phyloP scores from a whole-genome alignment of 2,888 invertebrate species.

The Diplazon laetatorius region DNA sequence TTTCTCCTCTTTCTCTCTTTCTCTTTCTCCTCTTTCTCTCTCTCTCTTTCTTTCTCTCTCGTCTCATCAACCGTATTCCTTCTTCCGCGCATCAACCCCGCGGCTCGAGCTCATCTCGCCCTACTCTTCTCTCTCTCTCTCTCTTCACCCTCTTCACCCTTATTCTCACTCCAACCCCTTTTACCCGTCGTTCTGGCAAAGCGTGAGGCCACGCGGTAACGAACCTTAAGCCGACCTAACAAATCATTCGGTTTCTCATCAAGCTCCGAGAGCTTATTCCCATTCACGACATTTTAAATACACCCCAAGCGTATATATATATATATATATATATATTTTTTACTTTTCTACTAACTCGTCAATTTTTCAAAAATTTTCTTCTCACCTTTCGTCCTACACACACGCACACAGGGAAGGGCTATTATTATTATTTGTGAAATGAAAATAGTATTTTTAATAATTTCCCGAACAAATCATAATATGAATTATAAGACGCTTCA shows the following conservation, averaged over 20 bases:
- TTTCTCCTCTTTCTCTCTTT: too few relatives aligned
- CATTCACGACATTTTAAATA: constrained; percentile 41
- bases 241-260: constrained; percentile 73
- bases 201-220: constrained; percentile 71
- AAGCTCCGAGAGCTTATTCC: neutral
- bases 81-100: neutral
- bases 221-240: constrained; percentile 77
- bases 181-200: constrained; percentile 60
- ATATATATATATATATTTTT: neutral
- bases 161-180: neutral
- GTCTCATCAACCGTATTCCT: constrained; percentile 9
- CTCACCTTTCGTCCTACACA: too few relatives aligned
- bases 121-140: constrained; percentile 10
- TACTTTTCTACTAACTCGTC: neutral
- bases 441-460: too few relatives aligned
- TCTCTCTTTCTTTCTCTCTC: neutral
- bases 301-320: constrained; percentile 3
- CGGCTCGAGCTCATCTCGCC: constrained; percentile 25
- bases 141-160: neutral
- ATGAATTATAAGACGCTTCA: too few relatives aligned
- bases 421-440: too few relatives aligned
- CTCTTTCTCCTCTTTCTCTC: neutral
- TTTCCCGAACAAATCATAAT: too few relatives aligned
- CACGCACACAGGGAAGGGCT: too few relatives aligned
- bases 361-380: too few relatives aligned